Evolutionary conservation across 2,797 vertebrate species (phyloP), one percentile per base, ranked within the genome.

Genomic region (Sphaeramia orbicularis): DNA sequence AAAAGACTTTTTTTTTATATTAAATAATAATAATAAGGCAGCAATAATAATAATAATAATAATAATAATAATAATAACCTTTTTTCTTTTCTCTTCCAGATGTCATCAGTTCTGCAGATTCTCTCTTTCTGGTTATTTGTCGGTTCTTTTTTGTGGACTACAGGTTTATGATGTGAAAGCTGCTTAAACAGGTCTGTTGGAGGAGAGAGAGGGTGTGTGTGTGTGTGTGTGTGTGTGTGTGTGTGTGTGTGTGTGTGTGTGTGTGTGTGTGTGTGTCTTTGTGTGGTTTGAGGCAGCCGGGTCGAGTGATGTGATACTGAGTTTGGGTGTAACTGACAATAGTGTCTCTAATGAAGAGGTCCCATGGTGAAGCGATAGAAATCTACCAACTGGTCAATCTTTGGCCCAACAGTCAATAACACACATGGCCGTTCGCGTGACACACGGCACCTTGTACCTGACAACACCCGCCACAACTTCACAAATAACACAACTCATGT

Each of bases 301-400:
- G 57, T 55, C 2, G 55, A 48, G 77, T 75, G 78, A 83, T 65
- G 74, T 85, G 87, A 84, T 84, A 85, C 72, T 41, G 43, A 7
- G 35, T 59, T 65, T 45, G 60, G 45, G 72, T 80, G 81, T 65
- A 68, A 32, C 70, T 71, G 69, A 78, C 81, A 83, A 36, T 76
- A 66, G 58, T 44, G 53, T 67, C 82, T 82, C 49, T 84, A 89
- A 89, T 86, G 77, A 90, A 91, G 62, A 80, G 80, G 76, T 89
- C 80, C 86, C 86, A 55, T 68, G 77, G 79, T 82, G 78, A 62
- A 61, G 64, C 16, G 80, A 90, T 76, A 83, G 52, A 65, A 76
- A 85, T 84, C 78, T 68, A 65, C 52, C 73, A 67, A 71, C 65
- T 75, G 83, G 86, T 87, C 85, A 81, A 67, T 85, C 69, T 65